A percentile compares a stretch with the other conserved stretches of the same genome.
Conservation (phyloP, 2,888 invertebrate species). For the Dorcus parallelipipedus region DNA sequence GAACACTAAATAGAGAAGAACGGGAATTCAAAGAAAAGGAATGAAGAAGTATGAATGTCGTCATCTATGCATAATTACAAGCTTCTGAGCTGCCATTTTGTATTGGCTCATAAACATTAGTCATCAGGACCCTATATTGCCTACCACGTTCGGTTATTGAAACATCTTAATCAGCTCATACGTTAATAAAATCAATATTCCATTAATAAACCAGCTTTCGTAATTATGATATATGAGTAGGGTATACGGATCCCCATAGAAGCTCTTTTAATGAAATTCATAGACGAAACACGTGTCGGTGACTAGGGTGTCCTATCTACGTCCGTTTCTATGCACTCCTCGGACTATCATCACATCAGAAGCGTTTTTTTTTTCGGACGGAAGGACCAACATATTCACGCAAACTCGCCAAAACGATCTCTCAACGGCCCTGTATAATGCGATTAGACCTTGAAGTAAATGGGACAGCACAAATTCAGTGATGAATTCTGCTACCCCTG, state of each 20-base stretch:
- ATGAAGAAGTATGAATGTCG: too few species aligned
- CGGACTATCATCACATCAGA: not conserved
- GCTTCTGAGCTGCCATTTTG: too few species aligned
- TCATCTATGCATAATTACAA: too few species aligned
- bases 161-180: constrained; percentile 13
- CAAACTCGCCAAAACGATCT: not conserved
- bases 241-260: constrained; percentile 17
- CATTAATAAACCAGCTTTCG: constrained; percentile 25
- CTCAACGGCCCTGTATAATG: not conserved
- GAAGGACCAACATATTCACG: not conserved
- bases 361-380: not conserved
- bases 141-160: not conserved
- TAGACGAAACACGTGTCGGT: constrained; percentile 5
- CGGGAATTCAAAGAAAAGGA: too few species aligned
- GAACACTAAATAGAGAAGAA: too few species aligned
- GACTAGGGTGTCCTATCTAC: not conserved
- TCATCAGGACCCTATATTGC: too few species aligned
- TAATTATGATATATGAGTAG: constrained; percentile 25
- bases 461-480: constrained; percentile 45
- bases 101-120: too few species aligned
- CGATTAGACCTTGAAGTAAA: constrained; percentile 25
- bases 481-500: constrained; percentile 36
- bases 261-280: constrained; percentile 5
- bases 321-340: not conserved
- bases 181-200: constrained; percentile 28